Evolutionary conservation across 2,797 vertebrate genomes (phyloP).

Genomic region (Florisuga fusca): DNA sequence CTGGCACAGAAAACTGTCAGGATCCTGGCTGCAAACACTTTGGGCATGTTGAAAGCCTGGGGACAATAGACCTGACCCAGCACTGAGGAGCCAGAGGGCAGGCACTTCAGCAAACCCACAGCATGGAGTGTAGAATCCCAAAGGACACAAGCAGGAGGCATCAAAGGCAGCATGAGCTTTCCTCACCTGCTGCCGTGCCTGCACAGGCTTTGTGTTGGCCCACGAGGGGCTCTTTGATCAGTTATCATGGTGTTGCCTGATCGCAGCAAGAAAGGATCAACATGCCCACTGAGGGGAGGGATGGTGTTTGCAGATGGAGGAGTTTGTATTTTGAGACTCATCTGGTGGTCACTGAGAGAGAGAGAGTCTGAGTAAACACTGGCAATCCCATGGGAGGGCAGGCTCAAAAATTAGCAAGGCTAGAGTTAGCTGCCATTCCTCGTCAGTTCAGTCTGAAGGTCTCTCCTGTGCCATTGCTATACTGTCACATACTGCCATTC

Average conservation of each 20-base stretch:
- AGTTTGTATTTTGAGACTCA: background rate
- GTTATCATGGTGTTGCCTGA: background rate
- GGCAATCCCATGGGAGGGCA: background rate
- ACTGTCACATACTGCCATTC: background rate
- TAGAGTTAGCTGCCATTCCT: background rate
- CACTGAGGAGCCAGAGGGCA: background rate
- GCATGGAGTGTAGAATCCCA: background rate
- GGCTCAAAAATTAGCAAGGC: background rate
- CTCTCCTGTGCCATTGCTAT: background rate
- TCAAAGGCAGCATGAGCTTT: background rate
- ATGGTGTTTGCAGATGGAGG: background rate
- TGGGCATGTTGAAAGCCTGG: background rate
- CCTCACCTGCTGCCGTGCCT: background rate
- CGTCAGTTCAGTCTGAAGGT: background rate
- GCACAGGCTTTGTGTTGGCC: background rate
- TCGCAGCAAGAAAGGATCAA: background rate
- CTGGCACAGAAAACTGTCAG: constrained; percentile 8
- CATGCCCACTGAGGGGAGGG: too few relatives aligned
- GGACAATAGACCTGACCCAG: background rate
- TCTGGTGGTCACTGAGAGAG: background rate
- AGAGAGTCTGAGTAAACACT: background rate
- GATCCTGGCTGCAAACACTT: background rate
- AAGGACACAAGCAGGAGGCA: fast-evolving
- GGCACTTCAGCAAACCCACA: background rate
- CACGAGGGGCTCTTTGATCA: fast-evolving